These are phyloP conservation scores for Furcifer pardalis DNA, from an alignment of 2,797 vertebrate species.

Conservation along the genomic window DNA sequence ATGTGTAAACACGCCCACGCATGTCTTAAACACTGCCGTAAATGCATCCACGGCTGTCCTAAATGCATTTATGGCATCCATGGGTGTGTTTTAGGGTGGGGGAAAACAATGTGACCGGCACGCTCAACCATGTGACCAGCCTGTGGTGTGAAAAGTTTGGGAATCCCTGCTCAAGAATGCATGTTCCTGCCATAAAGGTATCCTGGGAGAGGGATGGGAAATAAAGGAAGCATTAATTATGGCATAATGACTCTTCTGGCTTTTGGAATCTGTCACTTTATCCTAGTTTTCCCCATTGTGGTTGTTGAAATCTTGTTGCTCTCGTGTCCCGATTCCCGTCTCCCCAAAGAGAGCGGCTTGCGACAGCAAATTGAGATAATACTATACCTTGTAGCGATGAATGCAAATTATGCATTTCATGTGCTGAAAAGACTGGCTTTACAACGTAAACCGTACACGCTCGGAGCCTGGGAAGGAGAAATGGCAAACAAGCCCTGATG, in stretches of 20 bases:
- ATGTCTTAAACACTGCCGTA: too few relatives aligned
- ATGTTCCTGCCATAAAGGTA: background rate
- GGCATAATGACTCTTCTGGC: background rate
- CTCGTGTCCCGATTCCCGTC: background rate
- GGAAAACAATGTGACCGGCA: too few relatives aligned
- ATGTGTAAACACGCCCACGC: too few relatives aligned
- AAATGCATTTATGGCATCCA: background rate
- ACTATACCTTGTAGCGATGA: background rate
- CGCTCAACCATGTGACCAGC: too few relatives aligned
- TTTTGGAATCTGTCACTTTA: background rate
- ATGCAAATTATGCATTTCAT: background rate
- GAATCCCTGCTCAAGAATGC: too few relatives aligned
- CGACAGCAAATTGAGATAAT: background rate
- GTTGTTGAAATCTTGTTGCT: background rate
- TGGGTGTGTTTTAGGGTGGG: too few relatives aligned
- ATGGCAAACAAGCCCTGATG: slow-evolving; percentile 16
- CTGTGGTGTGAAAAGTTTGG: too few relatives aligned
- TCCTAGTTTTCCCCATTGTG: background rate
- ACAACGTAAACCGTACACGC: background rate
- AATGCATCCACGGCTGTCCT: background rate
- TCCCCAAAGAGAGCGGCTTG: background rate
- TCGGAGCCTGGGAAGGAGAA: slow-evolving; percentile 10
- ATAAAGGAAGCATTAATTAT: background rate
- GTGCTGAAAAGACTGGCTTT: slow-evolving; percentile 20
- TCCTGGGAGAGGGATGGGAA: background rate